Base-by-base conservation (phyloP, 1,140 invertebrate species). In the Ceratitis capitata region DNA sequence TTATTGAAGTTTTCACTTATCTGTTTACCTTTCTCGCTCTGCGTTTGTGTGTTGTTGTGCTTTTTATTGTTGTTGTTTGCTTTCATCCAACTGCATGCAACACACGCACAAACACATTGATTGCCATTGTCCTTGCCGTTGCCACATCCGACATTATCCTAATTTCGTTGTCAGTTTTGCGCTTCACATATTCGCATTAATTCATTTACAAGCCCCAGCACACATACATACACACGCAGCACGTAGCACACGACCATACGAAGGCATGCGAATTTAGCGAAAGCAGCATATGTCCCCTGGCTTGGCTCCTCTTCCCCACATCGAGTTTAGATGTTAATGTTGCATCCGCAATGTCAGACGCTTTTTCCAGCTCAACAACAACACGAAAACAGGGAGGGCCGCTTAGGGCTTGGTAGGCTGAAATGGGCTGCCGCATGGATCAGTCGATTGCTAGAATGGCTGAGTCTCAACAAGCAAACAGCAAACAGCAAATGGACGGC, bases 141-240 rank as follows among this genome's bases (percentile, higher is more conserved):
- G 69, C 69, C 69, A 78, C 39, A 47, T 78, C 69, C 69, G 69
- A 78, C 69, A 78, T 78, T 78, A 78, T 78, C 69, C 69, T 78
- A 78, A 78, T 78, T 78, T 78, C 69, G 69, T 78, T 78, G 69
- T 78, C 69, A 78, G 69, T 78, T 78, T 42, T 78, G 69, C 69
- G 69, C 69, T 78, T 78, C 69, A n/a, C 69, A 78, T 78, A 78
- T 47, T 78, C 69, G 39, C 69, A 78, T 78, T 42, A 78, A 78
- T 78, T 78, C 69, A 78, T 78, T 78, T 78, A 78, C 69, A 78
- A 78, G 39, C n/a, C n/a, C 2, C 32, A 12, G 69, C 32, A 23
- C 6, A 42, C 69, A 45, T 9, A 26, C 23, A 45, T 10, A 42
- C 35, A 32, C 69, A 78, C n/a, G 45, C 19, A 78, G n/a, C 26